Evolutionary conservation across 1,140 invertebrate species (phyloP).

Genomic region (Eumaeus atala): DNA sequence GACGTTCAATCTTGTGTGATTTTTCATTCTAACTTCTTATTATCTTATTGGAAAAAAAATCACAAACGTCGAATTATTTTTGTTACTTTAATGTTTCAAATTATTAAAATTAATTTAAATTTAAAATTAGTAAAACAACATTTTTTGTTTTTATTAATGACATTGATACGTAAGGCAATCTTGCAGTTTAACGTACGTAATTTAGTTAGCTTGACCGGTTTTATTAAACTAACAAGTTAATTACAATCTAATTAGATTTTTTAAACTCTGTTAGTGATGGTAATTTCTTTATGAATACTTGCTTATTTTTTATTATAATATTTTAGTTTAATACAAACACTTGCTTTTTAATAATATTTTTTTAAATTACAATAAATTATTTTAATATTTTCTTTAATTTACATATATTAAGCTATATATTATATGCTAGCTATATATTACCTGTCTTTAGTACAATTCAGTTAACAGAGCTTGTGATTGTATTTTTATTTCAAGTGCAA

Average conservation of each 20-base stretch:
- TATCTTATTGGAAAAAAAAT: slow-evolving; percentile 35
- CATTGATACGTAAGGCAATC: slow-evolving; percentile 19
- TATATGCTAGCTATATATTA: too few species aligned
- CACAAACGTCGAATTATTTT: slow-evolving; percentile 1
- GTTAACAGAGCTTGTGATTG: too few species aligned
- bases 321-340: too few species aligned
- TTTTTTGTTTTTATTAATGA: slow-evolving; percentile 26
- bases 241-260: slow-evolving; percentile 21
- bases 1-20: slow-evolving; percentile 32
- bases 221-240: slow-evolving; percentile 19
- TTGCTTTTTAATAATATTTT: too few species aligned
- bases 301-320: too few species aligned
- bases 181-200: slow-evolving; percentile 17
- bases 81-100: neutral
- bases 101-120: neutral
- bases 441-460: too few species aligned
- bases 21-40: slow-evolving; percentile 34
- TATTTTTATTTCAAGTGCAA: too few species aligned
- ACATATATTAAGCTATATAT: too few species aligned
- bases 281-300: too few species aligned
- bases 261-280: too few species aligned
- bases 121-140: slow-evolving; percentile 3
- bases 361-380: too few species aligned
- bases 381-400: too few species aligned
- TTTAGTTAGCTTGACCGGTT: slow-evolving; percentile 25